phyloP scores from a whole-genome alignment of 2,113 vertebrate genomes.

The Caranx ignobilis region DNA sequence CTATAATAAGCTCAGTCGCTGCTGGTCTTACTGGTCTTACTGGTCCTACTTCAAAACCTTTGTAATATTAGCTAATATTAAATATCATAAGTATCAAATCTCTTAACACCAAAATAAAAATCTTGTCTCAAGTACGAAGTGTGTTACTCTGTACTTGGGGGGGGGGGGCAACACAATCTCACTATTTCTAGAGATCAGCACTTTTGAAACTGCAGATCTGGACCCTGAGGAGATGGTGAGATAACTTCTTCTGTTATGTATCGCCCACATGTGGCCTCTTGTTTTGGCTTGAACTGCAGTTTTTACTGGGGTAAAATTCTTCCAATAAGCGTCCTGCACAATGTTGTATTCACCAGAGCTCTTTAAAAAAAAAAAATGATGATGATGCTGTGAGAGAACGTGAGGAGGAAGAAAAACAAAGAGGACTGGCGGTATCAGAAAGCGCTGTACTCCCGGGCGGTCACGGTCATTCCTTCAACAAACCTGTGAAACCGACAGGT shows the following conservation, averaged over 20 bases:
- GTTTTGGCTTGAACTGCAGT: background rate
- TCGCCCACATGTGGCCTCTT: background rate
- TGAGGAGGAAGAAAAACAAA: background rate
- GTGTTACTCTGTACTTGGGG: background rate
- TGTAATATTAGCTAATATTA: no score
- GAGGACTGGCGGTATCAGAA: slow-evolving; percentile 65
- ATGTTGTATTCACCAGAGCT: no score
- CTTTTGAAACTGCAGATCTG: background rate
- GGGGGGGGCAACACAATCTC: background rate
- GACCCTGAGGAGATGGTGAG: no score
- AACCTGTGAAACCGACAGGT: slow-evolving; percentile 75
- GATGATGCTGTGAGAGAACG: background rate
- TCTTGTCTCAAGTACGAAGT: no score
- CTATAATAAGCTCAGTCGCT: no score
- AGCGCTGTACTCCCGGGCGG: slow-evolving; percentile 74
- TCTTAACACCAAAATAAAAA: background rate
- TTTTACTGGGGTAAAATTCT: background rate
- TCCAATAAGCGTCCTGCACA: background rate
- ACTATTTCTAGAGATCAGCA: background rate
- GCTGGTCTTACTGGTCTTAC: no score
- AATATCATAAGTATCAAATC: background rate
- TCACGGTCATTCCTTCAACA: slow-evolving; percentile 77
- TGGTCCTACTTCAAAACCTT: no score
- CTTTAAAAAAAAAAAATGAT: background rate
- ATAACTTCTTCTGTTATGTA: background rate